These are phyloP conservation scores for Palloptera scutellata DNA, from an alignment of 2,888 invertebrate species.

Conservation along the genomic window DNA sequence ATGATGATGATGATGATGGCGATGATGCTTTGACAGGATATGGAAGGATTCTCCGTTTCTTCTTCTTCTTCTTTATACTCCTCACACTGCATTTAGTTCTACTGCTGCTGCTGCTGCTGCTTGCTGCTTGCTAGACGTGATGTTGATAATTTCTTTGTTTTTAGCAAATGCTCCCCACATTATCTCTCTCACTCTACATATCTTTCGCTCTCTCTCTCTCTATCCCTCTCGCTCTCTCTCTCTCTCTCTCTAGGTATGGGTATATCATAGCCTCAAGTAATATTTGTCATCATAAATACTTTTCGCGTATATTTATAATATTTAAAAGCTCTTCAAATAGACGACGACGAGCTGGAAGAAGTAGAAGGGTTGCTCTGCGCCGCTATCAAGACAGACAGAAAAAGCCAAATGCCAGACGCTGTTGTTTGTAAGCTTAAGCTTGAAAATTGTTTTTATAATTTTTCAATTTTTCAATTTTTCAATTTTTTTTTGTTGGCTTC, in stretches of 20 bases:
- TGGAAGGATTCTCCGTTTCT: slow-evolving; percentile 33
- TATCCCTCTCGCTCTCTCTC: slow-evolving; percentile 21
- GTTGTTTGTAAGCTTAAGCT: slow-evolving; percentile 50
- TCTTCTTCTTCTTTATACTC: slow-evolving; percentile 15
- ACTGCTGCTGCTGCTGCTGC: not conserved
- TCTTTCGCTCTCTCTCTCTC: slow-evolving; percentile 15
- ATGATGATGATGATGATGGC: slow-evolving; percentile 12
- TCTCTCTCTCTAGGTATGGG: slow-evolving; percentile 19
- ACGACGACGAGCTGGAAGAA: slow-evolving; percentile 3
- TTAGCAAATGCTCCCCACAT: slow-evolving; percentile 17
- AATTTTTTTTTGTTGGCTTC: not conserved
- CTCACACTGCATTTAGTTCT: too few species aligned
- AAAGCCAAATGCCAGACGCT: slow-evolving; percentile 46
- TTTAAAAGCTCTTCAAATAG: slow-evolving; percentile 50
- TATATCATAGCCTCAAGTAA: slow-evolving; percentile 48
- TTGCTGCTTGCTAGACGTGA: slow-evolving; percentile 27
- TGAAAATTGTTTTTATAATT: slow-evolving; percentile 53
- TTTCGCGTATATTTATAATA: slow-evolving; percentile 33
- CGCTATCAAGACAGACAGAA: slow-evolving; percentile 27
- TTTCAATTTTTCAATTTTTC: slow-evolving; percentile 9
- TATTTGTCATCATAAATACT: slow-evolving; percentile 55
- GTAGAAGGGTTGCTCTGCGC: slow-evolving; percentile 15
- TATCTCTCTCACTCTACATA: slow-evolving; percentile 7
- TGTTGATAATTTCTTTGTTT: slow-evolving; percentile 47
- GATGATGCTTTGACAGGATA: slow-evolving; percentile 37